A percentile compares a stretch with the other conserved stretches of the same genome.
phyloP scores from a whole-genome alignment of 2,797 vertebrate genomes.

The Sebastes taczanowskii region DNA sequence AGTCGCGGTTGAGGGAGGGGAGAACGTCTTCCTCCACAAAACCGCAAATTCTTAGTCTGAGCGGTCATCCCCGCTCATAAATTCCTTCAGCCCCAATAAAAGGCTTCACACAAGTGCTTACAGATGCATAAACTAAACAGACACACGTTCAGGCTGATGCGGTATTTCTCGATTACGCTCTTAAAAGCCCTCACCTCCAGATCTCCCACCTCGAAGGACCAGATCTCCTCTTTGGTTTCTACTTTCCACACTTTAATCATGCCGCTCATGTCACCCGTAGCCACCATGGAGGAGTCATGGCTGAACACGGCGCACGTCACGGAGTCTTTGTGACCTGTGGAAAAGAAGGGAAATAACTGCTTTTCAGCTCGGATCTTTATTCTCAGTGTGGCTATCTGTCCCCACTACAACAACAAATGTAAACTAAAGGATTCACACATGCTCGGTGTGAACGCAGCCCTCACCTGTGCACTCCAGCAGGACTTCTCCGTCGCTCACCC shows the following conservation, averaged over 20 bases:
- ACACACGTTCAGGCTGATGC: background rate
- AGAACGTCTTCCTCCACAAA: background rate
- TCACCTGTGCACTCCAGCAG: slow-evolving; percentile 92
- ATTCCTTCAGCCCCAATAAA: slow-evolving; percentile 39
- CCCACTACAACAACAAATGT: background rate
- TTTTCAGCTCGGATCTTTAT: background rate
- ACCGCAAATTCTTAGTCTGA: background rate
- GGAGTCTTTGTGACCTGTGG: slow-evolving; percentile 95
- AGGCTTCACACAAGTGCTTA: slow-evolving; percentile 27
- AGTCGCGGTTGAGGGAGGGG: background rate
- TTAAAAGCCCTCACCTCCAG: slow-evolving; percentile 86
- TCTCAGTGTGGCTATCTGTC: background rate
- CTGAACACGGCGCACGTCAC: slow-evolving; percentile 93
- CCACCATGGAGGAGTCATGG: slow-evolving; percentile 91
- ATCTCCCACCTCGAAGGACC: slow-evolving; percentile 96
- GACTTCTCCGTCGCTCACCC: slow-evolving; percentile 89
- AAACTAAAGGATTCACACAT: background rate
- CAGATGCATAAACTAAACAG: slow-evolving; percentile 23
- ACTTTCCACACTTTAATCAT: slow-evolving; percentile 96
- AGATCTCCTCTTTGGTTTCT: slow-evolving; percentile 90
- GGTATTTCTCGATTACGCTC: background rate
- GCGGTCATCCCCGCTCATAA: background rate
- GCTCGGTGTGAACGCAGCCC: background rate
- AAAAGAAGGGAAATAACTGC: background rate
- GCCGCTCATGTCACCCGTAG: slow-evolving; percentile 95